Evolutionary conservation across 2,113 vertebrate species (phyloP), one percentile per base, ranked within the genome.

Genomic region (Pogona vitticeps): DNA sequence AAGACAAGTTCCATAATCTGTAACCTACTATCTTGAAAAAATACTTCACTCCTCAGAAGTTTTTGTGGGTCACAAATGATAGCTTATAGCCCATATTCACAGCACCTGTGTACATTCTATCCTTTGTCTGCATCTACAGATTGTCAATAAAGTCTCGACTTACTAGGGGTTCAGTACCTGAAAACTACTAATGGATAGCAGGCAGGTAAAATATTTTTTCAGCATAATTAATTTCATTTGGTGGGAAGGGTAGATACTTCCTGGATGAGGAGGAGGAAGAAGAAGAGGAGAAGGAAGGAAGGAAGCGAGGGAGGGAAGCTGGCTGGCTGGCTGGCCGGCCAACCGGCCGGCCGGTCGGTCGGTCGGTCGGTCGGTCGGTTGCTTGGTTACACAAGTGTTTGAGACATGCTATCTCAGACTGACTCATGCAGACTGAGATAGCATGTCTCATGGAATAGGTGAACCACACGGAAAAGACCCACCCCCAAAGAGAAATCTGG

Each of bases 1-100:
- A 94, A 88, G 79, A 82, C 40, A 89, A 65, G 58, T 72, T 20
- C 46, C 18, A 26, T 67, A 20, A 56, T 18, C 61, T n/a, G 28
- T 46, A 33, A 15, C 20, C 42, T 61, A 18, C 12, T 70, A 84
- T 40, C n/a, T 68, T 82, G 28, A 31, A 42, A 76, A 56, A 76
- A 23, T 61, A 63, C 61, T 31, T 82, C 40, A 68, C 61, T 17
- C 3, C 71, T 79, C 67, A 68, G 0, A 0, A 0, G 2, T 13
- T 6, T 75, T 70, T 56, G 33, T 21, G 79, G 76, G 89, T 40
- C 46, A 86, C n/a, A 36, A 56, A 1, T 0, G 15, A 31, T 65
- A 77, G 80, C 58, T 28, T 3, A 2, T 33, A 12, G 70, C 84
- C 85, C 61, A n/a, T 52, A n/a, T 59, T 58, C 28, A 46, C 10